These are phyloP conservation scores for Procavia capensis DNA, from an alignment of 2,113 vertebrate genomes.

Conservation along the genomic window DNA sequence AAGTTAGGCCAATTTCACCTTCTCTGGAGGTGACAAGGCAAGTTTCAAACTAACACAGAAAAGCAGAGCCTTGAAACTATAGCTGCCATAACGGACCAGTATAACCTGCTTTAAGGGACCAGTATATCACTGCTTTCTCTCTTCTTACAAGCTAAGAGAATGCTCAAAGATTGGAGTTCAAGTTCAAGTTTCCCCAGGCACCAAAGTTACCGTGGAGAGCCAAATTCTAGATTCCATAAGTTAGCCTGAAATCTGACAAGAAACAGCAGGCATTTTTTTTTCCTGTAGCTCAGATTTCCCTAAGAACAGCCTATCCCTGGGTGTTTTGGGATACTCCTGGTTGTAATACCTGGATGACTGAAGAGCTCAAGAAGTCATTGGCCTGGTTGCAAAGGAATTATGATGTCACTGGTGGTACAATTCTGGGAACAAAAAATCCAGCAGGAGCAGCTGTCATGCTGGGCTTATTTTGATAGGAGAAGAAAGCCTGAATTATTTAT, in stretches of 20 bases:
- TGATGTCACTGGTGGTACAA: background rate
- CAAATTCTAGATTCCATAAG: background rate
- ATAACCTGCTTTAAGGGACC: no score
- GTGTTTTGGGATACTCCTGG: background rate
- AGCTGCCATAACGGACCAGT: background rate
- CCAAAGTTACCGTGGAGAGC: background rate
- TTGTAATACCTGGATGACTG: background rate
- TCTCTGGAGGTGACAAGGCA: background rate
- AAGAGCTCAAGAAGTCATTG: background rate
- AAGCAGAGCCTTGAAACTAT: background rate
- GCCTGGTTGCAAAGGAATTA: background rate
- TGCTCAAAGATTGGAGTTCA: background rate
- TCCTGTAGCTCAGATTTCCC: background rate
- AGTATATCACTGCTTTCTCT: background rate
- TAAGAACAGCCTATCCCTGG: background rate
- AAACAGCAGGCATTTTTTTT: background rate
- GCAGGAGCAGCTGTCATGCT: background rate
- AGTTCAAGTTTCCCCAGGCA: background rate
- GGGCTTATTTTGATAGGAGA: conserved; percentile 20
- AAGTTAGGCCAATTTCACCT: conserved; percentile 13
- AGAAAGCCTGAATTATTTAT: conserved; percentile 46
- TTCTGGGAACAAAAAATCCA: background rate
- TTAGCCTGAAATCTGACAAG: background rate
- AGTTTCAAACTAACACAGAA: background rate
- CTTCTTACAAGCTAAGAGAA: background rate